Evolutionary conservation across 2,113 vertebrate genomes (phyloP).

Genomic region (Agapornis roseicollis): DNA sequence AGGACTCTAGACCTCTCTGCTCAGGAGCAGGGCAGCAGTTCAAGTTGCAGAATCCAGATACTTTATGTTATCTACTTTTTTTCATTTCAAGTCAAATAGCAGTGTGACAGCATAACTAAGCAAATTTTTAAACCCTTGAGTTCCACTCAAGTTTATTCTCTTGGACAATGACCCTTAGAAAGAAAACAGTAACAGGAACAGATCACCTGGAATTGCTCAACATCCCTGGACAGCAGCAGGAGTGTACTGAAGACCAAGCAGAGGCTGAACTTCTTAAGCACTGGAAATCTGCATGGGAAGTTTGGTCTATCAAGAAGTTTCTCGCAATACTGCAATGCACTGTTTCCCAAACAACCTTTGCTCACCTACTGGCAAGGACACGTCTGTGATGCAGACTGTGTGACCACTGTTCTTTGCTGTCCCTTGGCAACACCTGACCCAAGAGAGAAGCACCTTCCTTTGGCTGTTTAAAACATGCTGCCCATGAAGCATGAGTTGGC

Average conservation of each 20-base stretch:
- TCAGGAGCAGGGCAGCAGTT: background rate
- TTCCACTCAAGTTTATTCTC: background rate
- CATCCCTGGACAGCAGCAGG: background rate
- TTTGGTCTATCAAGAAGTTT: background rate
- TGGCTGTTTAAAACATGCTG: background rate
- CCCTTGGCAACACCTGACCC: background rate
- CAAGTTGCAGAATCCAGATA: background rate
- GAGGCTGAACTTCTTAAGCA: background rate
- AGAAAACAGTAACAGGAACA: background rate
- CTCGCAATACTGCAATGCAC: background rate
- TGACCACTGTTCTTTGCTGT: background rate
- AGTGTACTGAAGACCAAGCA: background rate
- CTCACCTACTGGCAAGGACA: background rate
- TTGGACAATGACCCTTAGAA: background rate
- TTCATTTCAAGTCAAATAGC: background rate
- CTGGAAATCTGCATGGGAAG: background rate
- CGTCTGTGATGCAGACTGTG: background rate
- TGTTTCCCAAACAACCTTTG: background rate
- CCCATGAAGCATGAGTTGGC: background rate
- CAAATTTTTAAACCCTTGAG: background rate
- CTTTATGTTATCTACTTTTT: background rate
- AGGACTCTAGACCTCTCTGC: background rate
- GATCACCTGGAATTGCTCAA: background rate
- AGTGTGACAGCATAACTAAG: background rate
- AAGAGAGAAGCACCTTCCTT: background rate